These are phyloP conservation scores for Hydractinia echinata DNA, from an alignment of 30 jellyfish, hydroid and myxozoan genomes.

Conservation along the genomic window DNA sequence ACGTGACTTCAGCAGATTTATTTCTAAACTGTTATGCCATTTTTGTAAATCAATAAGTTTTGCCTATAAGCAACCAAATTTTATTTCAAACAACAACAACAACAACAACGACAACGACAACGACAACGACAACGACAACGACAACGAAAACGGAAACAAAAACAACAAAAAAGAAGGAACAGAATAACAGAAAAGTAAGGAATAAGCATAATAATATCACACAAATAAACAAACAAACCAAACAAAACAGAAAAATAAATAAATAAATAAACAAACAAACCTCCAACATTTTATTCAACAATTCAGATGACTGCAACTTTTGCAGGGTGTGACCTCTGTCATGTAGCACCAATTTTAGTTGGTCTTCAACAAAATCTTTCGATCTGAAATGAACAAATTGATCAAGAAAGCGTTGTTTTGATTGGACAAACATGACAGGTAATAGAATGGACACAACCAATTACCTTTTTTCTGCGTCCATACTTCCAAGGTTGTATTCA, in stretches of 20 bases:
- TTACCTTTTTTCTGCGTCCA: slow-evolving; percentile 24
- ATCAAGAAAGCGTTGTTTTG: neutral
- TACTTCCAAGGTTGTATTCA: slow-evolving; percentile 12
- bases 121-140: too few relatives aligned
- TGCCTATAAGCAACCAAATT: slow-evolving; percentile 23
- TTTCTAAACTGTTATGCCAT: slow-evolving; percentile 64
- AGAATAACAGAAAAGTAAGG: too few relatives aligned
- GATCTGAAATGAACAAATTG: slow-evolving; percentile 6
- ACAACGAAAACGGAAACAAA: too few relatives aligned
- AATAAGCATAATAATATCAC: too few relatives aligned
- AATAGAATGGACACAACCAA: neutral
- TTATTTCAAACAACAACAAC: too few relatives aligned
- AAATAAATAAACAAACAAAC: neutral
- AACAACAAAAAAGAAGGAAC: too few relatives aligned
- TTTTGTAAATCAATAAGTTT: slow-evolving; percentile 53
- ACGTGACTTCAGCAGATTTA: slow-evolving; percentile 29
- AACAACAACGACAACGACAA: too few relatives aligned
- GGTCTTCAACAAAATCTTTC: slow-evolving; percentile 22
- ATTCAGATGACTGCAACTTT: slow-evolving; percentile 16
- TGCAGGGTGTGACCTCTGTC: slow-evolving; percentile 38
- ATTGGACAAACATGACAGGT: neutral
- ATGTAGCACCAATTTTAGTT: slow-evolving; percentile 14
- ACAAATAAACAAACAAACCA: too few relatives aligned
- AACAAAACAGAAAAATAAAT: too few relatives aligned
- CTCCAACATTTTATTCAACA: slow-evolving; percentile 18